A percentile compares a stretch with the other conserved stretches of the same genome.
phyloP scores from a whole-genome alignment of 1,140 invertebrate species.

The Drosophila mayri region DNA sequence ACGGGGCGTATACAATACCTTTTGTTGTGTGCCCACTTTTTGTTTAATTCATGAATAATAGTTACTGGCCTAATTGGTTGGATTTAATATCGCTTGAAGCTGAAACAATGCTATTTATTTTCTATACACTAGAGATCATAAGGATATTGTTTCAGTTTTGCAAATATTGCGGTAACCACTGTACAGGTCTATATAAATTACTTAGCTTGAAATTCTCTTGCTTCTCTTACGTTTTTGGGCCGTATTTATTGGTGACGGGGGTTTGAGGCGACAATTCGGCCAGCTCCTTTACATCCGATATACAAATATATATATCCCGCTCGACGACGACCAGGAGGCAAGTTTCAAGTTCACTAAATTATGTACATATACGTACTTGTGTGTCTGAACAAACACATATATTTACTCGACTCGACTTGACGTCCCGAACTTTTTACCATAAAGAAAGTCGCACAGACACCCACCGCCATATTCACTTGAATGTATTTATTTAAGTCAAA shows the following conservation, averaged over 20 bases:
- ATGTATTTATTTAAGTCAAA: slow-evolving; percentile 80
- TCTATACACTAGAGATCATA: neutral
- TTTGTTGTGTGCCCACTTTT: slow-evolving; percentile 9
- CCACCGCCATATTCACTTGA: slow-evolving; percentile 36
- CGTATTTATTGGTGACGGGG: slow-evolving; percentile 12
- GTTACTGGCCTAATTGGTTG: slow-evolving; percentile 16
- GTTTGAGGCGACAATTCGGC: slow-evolving; percentile 20
- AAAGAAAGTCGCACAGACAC: slow-evolving; percentile 61
- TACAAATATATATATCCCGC: slow-evolving; percentile 57
- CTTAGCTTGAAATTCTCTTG: slow-evolving; percentile 64
- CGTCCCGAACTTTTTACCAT: slow-evolving; percentile 69
- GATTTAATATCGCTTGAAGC: neutral
- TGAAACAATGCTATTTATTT: neutral
- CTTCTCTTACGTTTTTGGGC: slow-evolving; percentile 14
- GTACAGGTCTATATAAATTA: slow-evolving; percentile 62
- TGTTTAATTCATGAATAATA: slow-evolving; percentile 21
- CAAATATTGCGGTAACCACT: slow-evolving; percentile 1
- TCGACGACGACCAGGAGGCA: slow-evolving; percentile 38
- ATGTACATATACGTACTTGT: slow-evolving; percentile 63
- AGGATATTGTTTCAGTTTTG: neutral
- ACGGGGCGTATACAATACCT: neutral
- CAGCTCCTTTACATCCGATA: slow-evolving; percentile 67
- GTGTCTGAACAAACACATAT: slow-evolving; percentile 62
- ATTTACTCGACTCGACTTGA: slow-evolving; percentile 65
- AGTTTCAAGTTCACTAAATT: slow-evolving; percentile 82